These are phyloP conservation scores for Ectemnius lituratus DNA, from an alignment of 2,888 invertebrate species.

Conservation along the genomic window DNA sequence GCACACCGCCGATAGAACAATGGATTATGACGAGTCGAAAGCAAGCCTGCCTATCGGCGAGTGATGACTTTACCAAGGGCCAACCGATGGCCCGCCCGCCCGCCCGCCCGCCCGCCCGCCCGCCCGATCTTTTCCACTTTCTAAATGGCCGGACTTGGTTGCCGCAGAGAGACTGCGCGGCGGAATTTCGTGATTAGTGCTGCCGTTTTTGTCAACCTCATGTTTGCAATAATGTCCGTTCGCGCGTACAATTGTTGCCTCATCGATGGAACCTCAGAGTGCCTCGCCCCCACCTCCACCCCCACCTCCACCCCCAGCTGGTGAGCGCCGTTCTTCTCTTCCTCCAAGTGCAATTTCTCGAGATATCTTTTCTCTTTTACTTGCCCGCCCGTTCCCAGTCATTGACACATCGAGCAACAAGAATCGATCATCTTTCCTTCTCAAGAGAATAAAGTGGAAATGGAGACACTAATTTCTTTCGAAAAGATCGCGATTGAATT, in stretches of 20 bases:
- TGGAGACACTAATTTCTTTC: too few relatives aligned
- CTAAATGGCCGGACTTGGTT: slow-evolving; percentile 63
- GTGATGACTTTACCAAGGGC: too few relatives aligned
- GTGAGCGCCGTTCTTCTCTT: slow-evolving; percentile 33
- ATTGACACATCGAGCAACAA: background rate
- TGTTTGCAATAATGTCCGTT: slow-evolving; percentile 75
- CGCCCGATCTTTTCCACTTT: slow-evolving; percentile 71
- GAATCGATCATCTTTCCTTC: too few relatives aligned
- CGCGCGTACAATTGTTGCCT: slow-evolving; percentile 73
- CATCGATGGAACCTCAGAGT: slow-evolving; percentile 50
- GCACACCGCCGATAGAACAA: too few relatives aligned
- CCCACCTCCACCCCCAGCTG: slow-evolving; percentile 23
- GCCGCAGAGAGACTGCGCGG: slow-evolving; percentile 60
- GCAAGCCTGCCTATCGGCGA: too few relatives aligned
- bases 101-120: too few relatives aligned
- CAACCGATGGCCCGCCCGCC: slow-evolving; percentile 5
- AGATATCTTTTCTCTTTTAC: slow-evolving; percentile 10
- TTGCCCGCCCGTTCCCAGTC: background rate
- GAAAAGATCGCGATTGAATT: too few relatives aligned
- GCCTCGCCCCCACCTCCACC: slow-evolving; percentile 15
- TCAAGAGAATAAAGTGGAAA: too few relatives aligned
- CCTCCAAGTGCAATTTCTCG: slow-evolving; percentile 14
- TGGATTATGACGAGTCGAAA: too few relatives aligned
- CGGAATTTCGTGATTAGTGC: slow-evolving; percentile 71
- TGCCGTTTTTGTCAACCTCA: slow-evolving; percentile 62